Conservation (phyloP, 64 coral and sea anemone species). For the Porites lutea region DNA sequence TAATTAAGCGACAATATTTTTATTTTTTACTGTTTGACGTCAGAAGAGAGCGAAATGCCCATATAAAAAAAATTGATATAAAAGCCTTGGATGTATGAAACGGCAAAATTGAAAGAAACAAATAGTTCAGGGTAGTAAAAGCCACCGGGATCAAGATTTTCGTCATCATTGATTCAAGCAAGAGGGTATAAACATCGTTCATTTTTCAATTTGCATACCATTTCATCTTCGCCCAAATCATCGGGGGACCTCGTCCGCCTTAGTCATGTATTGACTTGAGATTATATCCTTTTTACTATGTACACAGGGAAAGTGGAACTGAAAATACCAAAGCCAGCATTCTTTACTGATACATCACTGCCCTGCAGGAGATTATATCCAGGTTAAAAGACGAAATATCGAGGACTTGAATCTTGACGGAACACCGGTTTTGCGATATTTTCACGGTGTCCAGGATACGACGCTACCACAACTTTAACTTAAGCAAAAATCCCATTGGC, state of each 20-base stretch:
- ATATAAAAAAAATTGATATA: no score
- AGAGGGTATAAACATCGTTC: not conserved
- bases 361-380: not conserved
- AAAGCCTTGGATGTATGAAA: no score
- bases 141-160: no score
- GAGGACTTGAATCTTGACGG: not conserved
- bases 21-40: no score
- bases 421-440: not conserved
- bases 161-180: no score
- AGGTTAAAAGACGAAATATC: not conserved
- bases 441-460: not conserved
- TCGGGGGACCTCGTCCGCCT: not conserved
- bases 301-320: not conserved
- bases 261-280: not conserved
- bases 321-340: not conserved
- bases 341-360: not conserved
- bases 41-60: no score
- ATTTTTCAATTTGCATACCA: not conserved
- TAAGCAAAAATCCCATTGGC: not conserved
- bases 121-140: no score
- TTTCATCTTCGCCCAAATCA: not conserved
- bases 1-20: no score
- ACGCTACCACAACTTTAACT: not conserved
- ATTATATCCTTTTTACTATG: not conserved
- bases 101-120: no score